phyloP scores from a whole-genome alignment of 2,797 vertebrate species.

The Chiroxiphia lanceolata region DNA sequence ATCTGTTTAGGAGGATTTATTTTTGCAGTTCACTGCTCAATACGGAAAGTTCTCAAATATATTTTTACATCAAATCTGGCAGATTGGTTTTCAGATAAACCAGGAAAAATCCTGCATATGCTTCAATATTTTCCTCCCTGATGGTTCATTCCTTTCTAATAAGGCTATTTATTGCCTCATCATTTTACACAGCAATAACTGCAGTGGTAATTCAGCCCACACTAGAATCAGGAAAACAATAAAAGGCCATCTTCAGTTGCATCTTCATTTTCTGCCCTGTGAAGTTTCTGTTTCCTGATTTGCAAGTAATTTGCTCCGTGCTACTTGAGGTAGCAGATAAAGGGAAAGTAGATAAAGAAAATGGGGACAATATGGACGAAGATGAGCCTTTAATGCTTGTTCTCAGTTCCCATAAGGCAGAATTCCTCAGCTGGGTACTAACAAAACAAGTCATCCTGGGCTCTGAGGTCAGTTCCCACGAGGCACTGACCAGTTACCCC shows the following conservation, averaged over 20 bases:
- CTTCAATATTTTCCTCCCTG: not conserved
- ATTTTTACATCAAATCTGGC: not conserved
- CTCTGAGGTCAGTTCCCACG: not conserved
- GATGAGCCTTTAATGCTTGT: not conserved
- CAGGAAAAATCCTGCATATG: not conserved
- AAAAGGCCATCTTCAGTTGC: not conserved
- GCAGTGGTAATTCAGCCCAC: not conserved
- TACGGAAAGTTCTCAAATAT: not conserved
- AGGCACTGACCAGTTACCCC: not conserved
- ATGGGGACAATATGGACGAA: not conserved
- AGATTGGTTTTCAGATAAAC: not conserved
- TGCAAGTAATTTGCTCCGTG: not conserved
- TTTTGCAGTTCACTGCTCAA: not conserved
- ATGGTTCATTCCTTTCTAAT: not conserved
- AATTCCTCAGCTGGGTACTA: not conserved
- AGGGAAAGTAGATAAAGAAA: not conserved
- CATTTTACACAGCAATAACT: not conserved
- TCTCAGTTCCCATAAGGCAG: not conserved
- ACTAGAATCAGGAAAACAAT: not conserved
- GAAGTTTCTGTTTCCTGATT: not conserved
- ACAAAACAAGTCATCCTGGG: not conserved
- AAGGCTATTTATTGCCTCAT: not conserved
- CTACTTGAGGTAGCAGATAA: not conserved
- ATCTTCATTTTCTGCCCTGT: not conserved
- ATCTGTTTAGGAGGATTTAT: not conserved